phyloP scores from a whole-genome alignment of 1,140 invertebrate species.

The Bombus polaris region DNA sequence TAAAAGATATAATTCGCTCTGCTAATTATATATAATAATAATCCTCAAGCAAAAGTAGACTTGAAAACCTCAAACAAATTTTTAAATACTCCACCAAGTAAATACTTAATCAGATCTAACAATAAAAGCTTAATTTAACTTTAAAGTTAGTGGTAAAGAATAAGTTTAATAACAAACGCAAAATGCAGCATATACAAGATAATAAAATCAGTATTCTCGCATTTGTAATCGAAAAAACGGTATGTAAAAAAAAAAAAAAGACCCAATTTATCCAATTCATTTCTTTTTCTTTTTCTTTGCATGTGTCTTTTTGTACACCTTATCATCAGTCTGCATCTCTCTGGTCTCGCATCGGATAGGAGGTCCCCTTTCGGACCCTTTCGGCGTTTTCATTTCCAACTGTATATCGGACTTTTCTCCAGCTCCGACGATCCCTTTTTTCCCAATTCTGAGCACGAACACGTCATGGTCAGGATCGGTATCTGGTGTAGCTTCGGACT shows the following conservation, averaged over 20 bases:
- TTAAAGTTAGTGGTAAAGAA: neutral
- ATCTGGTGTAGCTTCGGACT: constrained; percentile 53
- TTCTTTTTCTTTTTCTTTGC: constrained; percentile 42
- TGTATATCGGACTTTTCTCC: constrained; percentile 80
- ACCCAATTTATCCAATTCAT: neutral
- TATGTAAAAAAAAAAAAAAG: neutral
- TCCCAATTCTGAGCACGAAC: constrained; percentile 80
- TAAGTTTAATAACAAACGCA: neutral
- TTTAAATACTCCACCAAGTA: neutral
- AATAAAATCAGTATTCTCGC: neutral
- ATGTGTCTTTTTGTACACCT: neutral
- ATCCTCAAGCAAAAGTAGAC: too few species aligned
- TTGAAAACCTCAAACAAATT: too few species aligned
- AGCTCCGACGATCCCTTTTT: constrained; percentile 77
- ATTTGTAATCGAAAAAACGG: too few species aligned
- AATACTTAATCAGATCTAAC: neutral
- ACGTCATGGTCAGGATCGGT: constrained; percentile 73
- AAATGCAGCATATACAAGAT: too few species aligned
- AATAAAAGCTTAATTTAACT: too few species aligned
- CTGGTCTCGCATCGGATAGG: constrained; percentile 78
- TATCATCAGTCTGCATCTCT: constrained; percentile 76
- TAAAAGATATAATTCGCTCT: too few species aligned
- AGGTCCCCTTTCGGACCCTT: constrained; percentile 72
- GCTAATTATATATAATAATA: too few species aligned
- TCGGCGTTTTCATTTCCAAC: constrained; percentile 79